Conservation (phyloP, 1,140 invertebrate genomes). For the Lordiphosa stackelbergi region DNA sequence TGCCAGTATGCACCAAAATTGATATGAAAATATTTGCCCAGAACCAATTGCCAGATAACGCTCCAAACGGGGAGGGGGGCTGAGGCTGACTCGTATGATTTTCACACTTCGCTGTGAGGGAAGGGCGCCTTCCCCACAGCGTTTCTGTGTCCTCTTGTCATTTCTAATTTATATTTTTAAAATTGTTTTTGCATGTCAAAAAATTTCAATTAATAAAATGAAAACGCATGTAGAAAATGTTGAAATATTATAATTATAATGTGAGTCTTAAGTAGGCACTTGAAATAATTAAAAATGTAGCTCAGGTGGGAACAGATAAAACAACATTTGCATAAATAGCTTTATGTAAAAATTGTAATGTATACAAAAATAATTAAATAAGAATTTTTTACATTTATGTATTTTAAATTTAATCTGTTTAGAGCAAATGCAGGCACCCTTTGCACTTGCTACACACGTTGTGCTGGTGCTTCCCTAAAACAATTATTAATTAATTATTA, state of each 20-base stretch:
- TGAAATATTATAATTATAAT: slow-evolving; percentile 22
- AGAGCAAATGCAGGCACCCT: too few species aligned
- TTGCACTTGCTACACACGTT: too few species aligned
- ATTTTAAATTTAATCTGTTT: too few species aligned
- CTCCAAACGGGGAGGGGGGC: not conserved
- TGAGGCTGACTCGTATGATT: slow-evolving; percentile 5
- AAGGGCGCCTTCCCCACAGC: too few species aligned
- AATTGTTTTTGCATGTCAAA: slow-evolving; percentile 3
- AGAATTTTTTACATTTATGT: too few species aligned
- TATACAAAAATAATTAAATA: too few species aligned
- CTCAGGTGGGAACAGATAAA: slow-evolving; percentile 1
- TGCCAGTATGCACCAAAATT: slow-evolving; percentile 25
- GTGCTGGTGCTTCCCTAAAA: too few species aligned
- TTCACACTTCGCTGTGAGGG: slow-evolving; percentile 40
- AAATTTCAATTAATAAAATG: slow-evolving; percentile 65
- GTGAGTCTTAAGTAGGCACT: slow-evolving; percentile 11
- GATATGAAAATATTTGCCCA: slow-evolving; percentile 51
- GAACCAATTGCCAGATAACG: slow-evolving; percentile 46
- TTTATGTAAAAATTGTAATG: too few species aligned
- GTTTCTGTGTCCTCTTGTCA: slow-evolving; percentile 9
- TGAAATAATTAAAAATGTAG: slow-evolving; percentile 19
- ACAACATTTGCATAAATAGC: too few species aligned
- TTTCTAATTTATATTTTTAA: slow-evolving; percentile 22
- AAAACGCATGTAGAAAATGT: slow-evolving; percentile 47
- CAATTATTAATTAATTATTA: too few species aligned